These are phyloP conservation scores for Spea hammondii DNA, from an alignment of 2,797 vertebrate species.

Conservation along the genomic window DNA sequence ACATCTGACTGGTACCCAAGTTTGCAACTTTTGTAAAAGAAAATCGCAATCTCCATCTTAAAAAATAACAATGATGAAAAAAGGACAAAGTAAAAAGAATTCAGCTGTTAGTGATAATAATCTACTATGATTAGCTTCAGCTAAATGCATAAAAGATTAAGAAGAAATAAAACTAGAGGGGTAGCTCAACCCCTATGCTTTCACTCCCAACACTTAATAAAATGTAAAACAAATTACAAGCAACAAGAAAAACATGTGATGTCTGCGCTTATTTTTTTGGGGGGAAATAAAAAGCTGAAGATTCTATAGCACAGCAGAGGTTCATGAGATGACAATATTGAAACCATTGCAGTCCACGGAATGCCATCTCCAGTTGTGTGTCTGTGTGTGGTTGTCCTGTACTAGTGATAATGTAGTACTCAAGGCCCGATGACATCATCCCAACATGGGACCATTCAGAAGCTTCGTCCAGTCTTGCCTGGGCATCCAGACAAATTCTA, in stretches of 20 bases:
- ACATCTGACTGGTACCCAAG: slow-evolving; percentile 68
- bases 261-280: slow-evolving; percentile 69
- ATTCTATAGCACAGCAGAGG: slow-evolving; percentile 93
- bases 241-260: slow-evolving; percentile 82
- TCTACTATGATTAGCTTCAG: slow-evolving; percentile 70
- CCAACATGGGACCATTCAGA: slow-evolving; percentile 90
- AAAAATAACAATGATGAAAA: slow-evolving; percentile 64
- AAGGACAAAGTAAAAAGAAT: slow-evolving; percentile 56
- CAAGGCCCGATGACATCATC: slow-evolving; percentile 88
- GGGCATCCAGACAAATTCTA: slow-evolving; percentile 93
- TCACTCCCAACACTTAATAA: slow-evolving; percentile 67
- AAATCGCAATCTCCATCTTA: slow-evolving; percentile 79
- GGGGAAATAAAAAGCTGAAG: slow-evolving; percentile 75
- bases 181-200: slow-evolving; percentile 66
- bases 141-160: slow-evolving; percentile 70
- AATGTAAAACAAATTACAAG: slow-evolving; percentile 68
- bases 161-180: slow-evolving; percentile 65
- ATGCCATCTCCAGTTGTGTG: slow-evolving; percentile 76
- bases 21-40: slow-evolving; percentile 70
- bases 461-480: slow-evolving; percentile 90
- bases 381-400: slow-evolving; percentile 53
- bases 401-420: slow-evolving; percentile 83
- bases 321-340: slow-evolving; percentile 88
- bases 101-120: slow-evolving; percentile 68
- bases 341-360: slow-evolving; percentile 76